A percentile compares a stretch with the other conserved stretches of the same genome.
These are phyloP conservation scores for Uloborus diversus DNA, from an alignment of 1,140 invertebrate species.

Conservation along the genomic window DNA sequence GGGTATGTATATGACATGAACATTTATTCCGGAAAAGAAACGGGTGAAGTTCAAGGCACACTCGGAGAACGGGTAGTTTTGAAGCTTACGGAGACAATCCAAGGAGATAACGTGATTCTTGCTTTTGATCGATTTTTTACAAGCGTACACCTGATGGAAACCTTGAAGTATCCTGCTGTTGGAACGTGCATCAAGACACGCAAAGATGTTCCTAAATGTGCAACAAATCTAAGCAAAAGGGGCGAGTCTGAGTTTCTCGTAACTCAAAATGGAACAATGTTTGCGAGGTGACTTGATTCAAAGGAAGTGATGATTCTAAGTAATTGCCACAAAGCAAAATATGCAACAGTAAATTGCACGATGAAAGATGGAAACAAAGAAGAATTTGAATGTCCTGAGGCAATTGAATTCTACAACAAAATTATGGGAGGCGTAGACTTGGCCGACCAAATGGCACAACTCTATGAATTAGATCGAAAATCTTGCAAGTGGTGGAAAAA, in stretches of 20 bases:
- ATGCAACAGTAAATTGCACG: slow-evolving; percentile 26
- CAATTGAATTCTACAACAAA: slow-evolving; percentile 65
- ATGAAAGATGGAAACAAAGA: slow-evolving; percentile 47
- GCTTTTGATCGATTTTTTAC: slow-evolving; percentile 7
- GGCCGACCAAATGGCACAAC: slow-evolving; percentile 63
- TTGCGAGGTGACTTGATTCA: slow-evolving; percentile 51
- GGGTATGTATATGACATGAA: slow-evolving; percentile 53
- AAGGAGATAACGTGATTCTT: slow-evolving; percentile 11
- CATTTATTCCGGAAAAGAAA: slow-evolving; percentile 53
- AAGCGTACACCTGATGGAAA: neutral
- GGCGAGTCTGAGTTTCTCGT: slow-evolving; percentile 58
- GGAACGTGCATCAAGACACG: slow-evolving; percentile 38
- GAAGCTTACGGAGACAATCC: slow-evolving; percentile 22
- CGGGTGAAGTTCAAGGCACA: slow-evolving; percentile 14
- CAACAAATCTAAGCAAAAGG: slow-evolving; percentile 15
- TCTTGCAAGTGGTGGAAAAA: slow-evolving; percentile 59
- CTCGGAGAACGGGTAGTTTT: slow-evolving; percentile 29
- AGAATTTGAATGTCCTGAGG: slow-evolving; percentile 26
- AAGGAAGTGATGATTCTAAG: slow-evolving; percentile 59
- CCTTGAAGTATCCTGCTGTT: slow-evolving; percentile 3
- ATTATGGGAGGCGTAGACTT: slow-evolving; percentile 67
- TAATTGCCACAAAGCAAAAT: slow-evolving; percentile 56
- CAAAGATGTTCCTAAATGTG: slow-evolving; percentile 52
- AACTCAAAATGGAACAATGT: slow-evolving; percentile 56
- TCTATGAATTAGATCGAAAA: slow-evolving; percentile 57